Evolutionary conservation across 2,113 vertebrate species (phyloP), one percentile per base, ranked within the genome.

Genomic region (Megalops atlanticus): DNA sequence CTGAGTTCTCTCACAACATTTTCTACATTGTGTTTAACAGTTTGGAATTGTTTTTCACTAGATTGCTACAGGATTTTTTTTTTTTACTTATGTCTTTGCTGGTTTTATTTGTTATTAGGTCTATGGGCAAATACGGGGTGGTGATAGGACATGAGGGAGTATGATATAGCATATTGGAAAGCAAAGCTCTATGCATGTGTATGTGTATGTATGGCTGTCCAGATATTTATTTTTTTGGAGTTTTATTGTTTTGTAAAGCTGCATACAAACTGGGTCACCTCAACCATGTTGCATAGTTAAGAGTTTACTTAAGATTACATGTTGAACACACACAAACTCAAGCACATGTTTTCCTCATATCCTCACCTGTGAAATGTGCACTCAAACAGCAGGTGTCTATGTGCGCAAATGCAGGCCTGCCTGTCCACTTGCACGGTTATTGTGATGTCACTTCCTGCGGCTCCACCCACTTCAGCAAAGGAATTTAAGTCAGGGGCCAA

Each of bases 1-100:
- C 95, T 95, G 93, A 95, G 91, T 94, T 97, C 95, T 98, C 96
- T 97, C 96, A 96, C 96, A 94, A 95, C 94, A 95, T 98, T 99
- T 98, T 99, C 97, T 98, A 98, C 96, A 97, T 96, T 97, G 97
- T 97, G 97, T 97, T 97, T 96, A 95, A 95, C 95, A 95, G 95
- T 97, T 94, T 94, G 92, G 90, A 93, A 95, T 95, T 94, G 92
- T 94, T 95, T 97, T 97, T 95, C 96, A 96, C 95, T 97, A 96
- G 96, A 96, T 95, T 96, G 94, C 93, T 95, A 94, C 93, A 94
- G 95, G 94, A 94, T 93, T 94, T 96, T 94, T 92, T 94, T 95
- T 90, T 92, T 91, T 92, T 87, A 80, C 89, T 91, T 84, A 86
- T 83, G 89, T 89, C 90, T 87, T 89, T 33, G 82, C 75, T 91